These are phyloP conservation scores for Nibea coibor DNA, from an alignment of 2,113 vertebrate species.

Conservation along the genomic window DNA sequence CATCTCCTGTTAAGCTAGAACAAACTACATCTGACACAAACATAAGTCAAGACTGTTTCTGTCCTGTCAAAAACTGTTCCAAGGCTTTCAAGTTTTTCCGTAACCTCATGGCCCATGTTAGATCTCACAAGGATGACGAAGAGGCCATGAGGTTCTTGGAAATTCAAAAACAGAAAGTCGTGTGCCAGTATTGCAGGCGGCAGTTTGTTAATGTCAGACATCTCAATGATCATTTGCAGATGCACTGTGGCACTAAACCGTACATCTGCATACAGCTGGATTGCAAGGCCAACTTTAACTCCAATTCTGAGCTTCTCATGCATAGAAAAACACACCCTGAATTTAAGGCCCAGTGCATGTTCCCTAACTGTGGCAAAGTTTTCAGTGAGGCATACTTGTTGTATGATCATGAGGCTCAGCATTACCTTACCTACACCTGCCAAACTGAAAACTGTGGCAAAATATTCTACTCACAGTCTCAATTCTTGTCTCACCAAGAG, in stretches of 20 bases:
- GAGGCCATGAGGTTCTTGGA: constrained; percentile 97
- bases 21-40: constrained; percentile 88
- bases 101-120: constrained; percentile 96
- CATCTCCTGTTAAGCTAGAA: constrained; percentile 85
- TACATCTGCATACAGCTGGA: constrained; percentile 99
- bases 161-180: constrained; percentile 98
- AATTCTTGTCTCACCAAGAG: constrained; percentile 91
- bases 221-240: constrained; percentile 97
- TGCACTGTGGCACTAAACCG: constrained; percentile 97
- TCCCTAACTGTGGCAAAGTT: constrained; percentile 95
- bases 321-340: constrained; percentile 94
- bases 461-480: constrained; percentile 91
- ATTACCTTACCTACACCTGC: constrained; percentile 97
- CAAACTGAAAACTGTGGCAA: constrained; percentile 91
- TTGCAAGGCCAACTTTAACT: constrained; percentile 96
- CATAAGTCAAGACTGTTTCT: constrained; percentile 94
- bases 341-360: constrained; percentile 98
- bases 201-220: constrained; percentile 98
- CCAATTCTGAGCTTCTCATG: constrained; percentile 93
- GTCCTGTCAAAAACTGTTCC: constrained; percentile 95
- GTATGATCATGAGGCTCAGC: constrained; percentile 98
- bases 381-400: constrained; percentile 97
- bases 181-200: constrained; percentile 98
- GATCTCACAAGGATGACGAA: constrained; percentile 95
- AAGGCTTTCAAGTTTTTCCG: constrained; percentile 99